Base-by-base conservation (phyloP, 2,888 invertebrate genomes). In the Callyntrura sp. region DNA sequence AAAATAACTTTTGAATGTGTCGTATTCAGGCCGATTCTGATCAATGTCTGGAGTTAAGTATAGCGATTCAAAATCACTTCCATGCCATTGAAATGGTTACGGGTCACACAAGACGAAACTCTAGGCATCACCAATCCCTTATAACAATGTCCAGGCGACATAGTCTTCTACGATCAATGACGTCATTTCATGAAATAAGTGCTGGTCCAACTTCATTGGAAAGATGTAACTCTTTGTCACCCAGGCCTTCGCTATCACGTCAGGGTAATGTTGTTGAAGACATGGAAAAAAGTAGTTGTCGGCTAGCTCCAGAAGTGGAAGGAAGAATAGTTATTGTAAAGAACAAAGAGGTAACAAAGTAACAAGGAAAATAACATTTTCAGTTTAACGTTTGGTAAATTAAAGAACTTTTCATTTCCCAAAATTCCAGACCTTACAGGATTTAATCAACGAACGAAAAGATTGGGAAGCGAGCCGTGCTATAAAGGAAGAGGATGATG, bases 1-100 rank as follows among this genome's bases (percentile, higher is more conserved):
- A n/a, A n/a, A n/a, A n/a, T n/a, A n/a, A n/a, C n/a, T 4, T 45
- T 92, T 91, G 28, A 51, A 97, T 90, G 94, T 98, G 95, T 98
- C 98, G 94, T 94, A 94, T n/a, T n/a, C 0, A 98, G 97, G 96
- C 98, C 93, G 96, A 97, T 93, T 97, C 98, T 84, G 98, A 98
- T 94, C 96, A 97, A 94, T 97, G 98, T 93, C 97, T 98, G 0
- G 97, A 98, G 94, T 95, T 98, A 91, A 97, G 97, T 9, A 96
- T 97, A 93, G 97, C 97, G 0, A 95, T 98, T 25, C 97, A 98
- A 95, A 98, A 98, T 95, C 98, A 98, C 94, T 98, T 98, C 95
- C 96, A 97, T 88, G 97, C 98, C 1, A 98, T 98, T 93, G 96
- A 97, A 94, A 96, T 98, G 93, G 95, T 97, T 60, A 96, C 96